These are phyloP conservation scores for Graphium colonna DNA, from an alignment of 2,888 invertebrate species.

Conservation along the genomic window DNA sequence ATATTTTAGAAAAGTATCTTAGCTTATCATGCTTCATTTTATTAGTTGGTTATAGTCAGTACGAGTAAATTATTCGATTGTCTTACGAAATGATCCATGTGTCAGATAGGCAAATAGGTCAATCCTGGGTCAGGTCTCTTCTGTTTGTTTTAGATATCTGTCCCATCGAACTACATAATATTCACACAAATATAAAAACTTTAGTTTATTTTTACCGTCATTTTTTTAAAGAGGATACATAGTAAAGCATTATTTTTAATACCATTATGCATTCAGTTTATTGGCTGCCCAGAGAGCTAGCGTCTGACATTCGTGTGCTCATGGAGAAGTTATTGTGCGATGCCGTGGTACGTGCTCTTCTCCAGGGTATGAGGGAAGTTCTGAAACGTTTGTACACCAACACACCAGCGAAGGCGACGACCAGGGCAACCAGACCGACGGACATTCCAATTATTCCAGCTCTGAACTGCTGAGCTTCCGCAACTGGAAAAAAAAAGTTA, in stretches of 20 bases:
- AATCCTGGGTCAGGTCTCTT: no score
- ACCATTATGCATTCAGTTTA: background rate
- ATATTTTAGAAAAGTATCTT: no score
- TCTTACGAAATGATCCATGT: no score
- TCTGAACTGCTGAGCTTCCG: conserved; percentile 30
- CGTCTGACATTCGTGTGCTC: background rate
- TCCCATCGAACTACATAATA: no score
- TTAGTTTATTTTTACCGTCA: background rate
- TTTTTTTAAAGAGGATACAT: no score
- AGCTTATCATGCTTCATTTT: no score
- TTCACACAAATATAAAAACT: background rate
- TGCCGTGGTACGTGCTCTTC: background rate
- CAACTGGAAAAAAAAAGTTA: conserved; percentile 11
- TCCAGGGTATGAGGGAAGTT: background rate
- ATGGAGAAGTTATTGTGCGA: conserved; percentile 2
- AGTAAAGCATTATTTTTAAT: background rate
- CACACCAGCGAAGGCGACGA: conserved; percentile 38
- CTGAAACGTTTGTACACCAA: conserved; percentile 37
- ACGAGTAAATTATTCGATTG: no score
- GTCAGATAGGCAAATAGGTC: no score
- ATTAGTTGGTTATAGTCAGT: no score
- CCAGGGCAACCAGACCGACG: conserved; percentile 38
- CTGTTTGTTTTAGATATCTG: no score
- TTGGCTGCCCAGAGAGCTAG: background rate
- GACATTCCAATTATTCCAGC: conserved; percentile 54